Conservation (phyloP, 1,140 invertebrate species). For the Dermatophagoides farinae region DNA sequence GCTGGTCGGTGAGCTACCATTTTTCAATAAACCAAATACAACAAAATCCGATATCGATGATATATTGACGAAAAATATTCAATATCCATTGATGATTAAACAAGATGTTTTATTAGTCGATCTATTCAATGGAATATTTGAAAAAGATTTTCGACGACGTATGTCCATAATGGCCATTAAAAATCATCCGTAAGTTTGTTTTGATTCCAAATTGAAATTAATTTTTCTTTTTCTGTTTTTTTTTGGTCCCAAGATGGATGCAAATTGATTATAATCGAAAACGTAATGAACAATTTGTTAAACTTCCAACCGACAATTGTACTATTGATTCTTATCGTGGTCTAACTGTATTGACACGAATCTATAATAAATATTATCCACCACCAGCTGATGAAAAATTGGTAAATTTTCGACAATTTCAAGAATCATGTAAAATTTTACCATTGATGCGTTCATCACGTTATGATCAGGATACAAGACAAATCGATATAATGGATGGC, state of each 20-base stretch:
- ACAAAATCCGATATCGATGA: not conserved
- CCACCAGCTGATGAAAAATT: not conserved
- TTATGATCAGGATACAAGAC: too few relatives aligned
- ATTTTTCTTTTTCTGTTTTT: not conserved
- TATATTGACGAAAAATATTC: not conserved
- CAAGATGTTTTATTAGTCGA: not conserved
- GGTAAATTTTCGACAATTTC: too few relatives aligned
- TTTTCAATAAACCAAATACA: constrained; percentile 27
- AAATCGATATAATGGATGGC: too few relatives aligned
- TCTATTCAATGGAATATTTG: not conserved
- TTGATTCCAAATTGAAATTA: not conserved
- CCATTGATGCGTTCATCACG: too few relatives aligned
- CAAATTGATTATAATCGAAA: not conserved
- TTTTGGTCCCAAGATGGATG: not conserved
- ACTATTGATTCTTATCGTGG: not conserved
- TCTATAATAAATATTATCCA: constrained; percentile 1
- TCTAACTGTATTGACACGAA: not conserved
- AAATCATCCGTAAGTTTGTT: not conserved
- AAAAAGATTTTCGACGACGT: constrained; percentile 1
- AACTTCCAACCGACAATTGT: not conserved
- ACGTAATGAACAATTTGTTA: not conserved
- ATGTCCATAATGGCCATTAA: not conserved
- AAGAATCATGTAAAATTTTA: too few relatives aligned
- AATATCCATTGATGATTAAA: not conserved
- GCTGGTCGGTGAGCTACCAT: constrained; percentile 43